phyloP scores from a whole-genome alignment of 2,888 invertebrate species.

The Lepidochitona cinerea region DNA sequence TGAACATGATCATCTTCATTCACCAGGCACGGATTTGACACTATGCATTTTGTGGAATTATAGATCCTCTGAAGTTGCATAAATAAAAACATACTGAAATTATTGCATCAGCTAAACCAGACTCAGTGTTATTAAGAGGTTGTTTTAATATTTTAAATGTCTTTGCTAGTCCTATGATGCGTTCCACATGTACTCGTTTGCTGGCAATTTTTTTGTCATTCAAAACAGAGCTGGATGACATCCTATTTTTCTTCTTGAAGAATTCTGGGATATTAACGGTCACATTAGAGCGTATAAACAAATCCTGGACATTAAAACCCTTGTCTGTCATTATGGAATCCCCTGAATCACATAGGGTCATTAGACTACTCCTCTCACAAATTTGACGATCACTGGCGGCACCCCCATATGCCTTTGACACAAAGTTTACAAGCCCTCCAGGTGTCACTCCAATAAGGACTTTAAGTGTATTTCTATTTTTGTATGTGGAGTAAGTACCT shows the following conservation, averaged over 20 bases:
- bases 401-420: slow-evolving; percentile 30
- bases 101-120: neutral
- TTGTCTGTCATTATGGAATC: slow-evolving; percentile 38
- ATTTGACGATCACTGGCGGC: slow-evolving; percentile 39
- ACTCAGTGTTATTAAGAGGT: slow-evolving; percentile 1
- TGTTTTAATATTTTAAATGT: slow-evolving; percentile 12
- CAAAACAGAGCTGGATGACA: slow-evolving; percentile 23
- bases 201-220: slow-evolving; percentile 35
- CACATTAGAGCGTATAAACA: slow-evolving; percentile 28
- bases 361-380: slow-evolving; percentile 27
- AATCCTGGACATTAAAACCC: slow-evolving; percentile 36
- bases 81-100: neutral
- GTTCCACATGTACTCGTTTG: slow-evolving; percentile 31
- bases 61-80: neutral
- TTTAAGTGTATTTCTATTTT: slow-evolving; percentile 30
- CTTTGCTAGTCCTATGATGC: slow-evolving; percentile 20
- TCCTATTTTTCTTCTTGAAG: slow-evolving; percentile 30
- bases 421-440: slow-evolving; percentile 28
- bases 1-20: no score
- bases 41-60: neutral
- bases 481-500: neutral
- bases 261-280: slow-evolving; percentile 35
- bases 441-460: slow-evolving; percentile 31
- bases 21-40: no score
- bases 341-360: slow-evolving; percentile 22